Evolutionary conservation across 2,113 vertebrate species (phyloP), one percentile per base, ranked within the genome.

Genomic region (Girardinichthys multiradiatus): DNA sequence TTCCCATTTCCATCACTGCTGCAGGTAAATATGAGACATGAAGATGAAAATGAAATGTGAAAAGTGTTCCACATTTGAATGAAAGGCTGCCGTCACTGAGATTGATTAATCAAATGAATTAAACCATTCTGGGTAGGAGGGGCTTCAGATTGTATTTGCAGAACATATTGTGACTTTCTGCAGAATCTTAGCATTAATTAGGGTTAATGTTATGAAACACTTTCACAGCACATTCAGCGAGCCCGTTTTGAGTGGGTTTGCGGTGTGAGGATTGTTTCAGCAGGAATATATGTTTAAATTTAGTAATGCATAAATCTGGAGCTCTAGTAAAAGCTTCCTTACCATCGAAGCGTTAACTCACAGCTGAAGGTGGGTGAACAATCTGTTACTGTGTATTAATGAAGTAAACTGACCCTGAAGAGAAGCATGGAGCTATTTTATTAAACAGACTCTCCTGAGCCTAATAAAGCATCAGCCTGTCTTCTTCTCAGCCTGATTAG

Each of bases 401-500:
- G 76, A 76, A 69, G 60, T 48, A 76, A 84, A 68, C 10, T 45
- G 70, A 31, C 28, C 54, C 64, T 33, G 62, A 72, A 35, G 85
- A 81, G 72, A 51, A 72, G 66, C 19, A 30, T 28, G 31, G 19
- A 70, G 79, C 57, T 13, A 2, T 76, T 77, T 86, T 71, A 77
- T 72, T 57, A 70, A 85, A 77, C 70, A 59, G 57, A 80, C 67
- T 78, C 79, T 76, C 75, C 19, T 2, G 72, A 66, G 73, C 64
- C 73, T 85, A 79, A 85, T 77, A 86, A 73, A 82, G 79, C 85
- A 59, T 39, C 66, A 54, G 76, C 37, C 60, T 74, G 64, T 76
- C 68, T 80, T 70, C 81, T 37, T 77, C 79, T 70, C 21, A 0
- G 39, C 58, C 76, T 87, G 88, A 90, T 88, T 88, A 90, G 70